Evolutionary conservation across 2,888 invertebrate genomes (phyloP), one percentile per base, ranked within the genome.

Genomic region (Drosophila lutescens): DNA sequence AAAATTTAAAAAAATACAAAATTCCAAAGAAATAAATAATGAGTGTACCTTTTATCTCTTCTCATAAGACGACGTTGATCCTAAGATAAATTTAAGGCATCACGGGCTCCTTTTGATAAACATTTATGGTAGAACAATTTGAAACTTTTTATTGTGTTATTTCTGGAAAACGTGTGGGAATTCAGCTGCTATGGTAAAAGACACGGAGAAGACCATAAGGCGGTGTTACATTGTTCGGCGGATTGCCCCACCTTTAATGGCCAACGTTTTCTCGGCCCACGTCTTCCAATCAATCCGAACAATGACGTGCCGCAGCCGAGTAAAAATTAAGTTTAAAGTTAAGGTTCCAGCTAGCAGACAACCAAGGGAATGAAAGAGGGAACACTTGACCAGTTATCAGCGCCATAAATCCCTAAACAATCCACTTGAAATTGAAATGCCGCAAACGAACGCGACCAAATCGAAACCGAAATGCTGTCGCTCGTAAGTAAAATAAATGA

Each of bases 311-410:
- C 55, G 49, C 59, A 23, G 43, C 43, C 12, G 13, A 17, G 60
- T 56, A 49, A 56, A 55, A 58, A 32, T 58, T 17, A 15, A 41
- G 26, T 15, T 23, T 34, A 43, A 36, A 32, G 67, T 59, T 43
- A 38, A 20, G 59, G 60, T 54, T 60, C 54, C 63, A 62, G 51
- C 43, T 67, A 49, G 62, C 62, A 76, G 58, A 67, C 53, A 62
- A 49, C 40, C 10, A 20, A 34, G 1, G 41, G 34, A 32, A 20
- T 17, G 20, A 32, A 13, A 38, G 47, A 20, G 70, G 67, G 62
- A 77, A 67, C 87, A 85, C 85, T 85, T 85, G 85, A 84, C 79
- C 85, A 86, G 82, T 61, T 85, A 85, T 85, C 85, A 68, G 79
- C 74, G 75, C 74, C 85, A 85, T 85, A 85, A 85, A 84, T 88